Evolutionary conservation across 2,797 vertebrate species (phyloP).

Genomic region (Alcedo quadribrachys): DNA sequence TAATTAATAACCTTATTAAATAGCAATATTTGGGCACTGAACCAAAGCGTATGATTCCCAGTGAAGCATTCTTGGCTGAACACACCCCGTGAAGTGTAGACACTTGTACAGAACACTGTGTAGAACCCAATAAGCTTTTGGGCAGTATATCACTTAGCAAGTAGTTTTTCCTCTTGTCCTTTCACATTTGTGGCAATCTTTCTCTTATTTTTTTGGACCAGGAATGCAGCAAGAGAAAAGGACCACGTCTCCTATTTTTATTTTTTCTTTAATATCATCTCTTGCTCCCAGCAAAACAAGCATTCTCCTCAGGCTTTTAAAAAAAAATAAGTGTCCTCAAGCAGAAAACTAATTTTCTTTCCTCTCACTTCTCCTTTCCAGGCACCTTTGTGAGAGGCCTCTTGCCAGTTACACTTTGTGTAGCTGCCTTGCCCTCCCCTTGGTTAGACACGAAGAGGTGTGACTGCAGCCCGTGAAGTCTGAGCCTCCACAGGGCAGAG

Average conservation of each 20-base stretch:
- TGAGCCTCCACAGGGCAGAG: not conserved
- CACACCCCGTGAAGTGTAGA: not conserved
- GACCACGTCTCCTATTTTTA: not conserved
- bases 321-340: not conserved
- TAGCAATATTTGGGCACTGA: conserved; percentile 76
- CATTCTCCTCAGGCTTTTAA: not conserved
- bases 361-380: not conserved
- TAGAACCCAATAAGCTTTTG: not conserved
- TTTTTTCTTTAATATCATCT: not conserved
- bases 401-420: not conserved
- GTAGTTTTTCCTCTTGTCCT: not conserved
- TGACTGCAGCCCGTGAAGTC: not conserved
- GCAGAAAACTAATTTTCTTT: not conserved
- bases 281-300: not conserved
- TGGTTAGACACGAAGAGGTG: not conserved
- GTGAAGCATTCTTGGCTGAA: conserved; percentile 64
- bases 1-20: conserved; percentile 80
- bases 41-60: conserved; percentile 62
- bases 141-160: not conserved
- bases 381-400: not conserved
- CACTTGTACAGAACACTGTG: conserved; percentile 16
- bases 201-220: not conserved
- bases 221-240: not conserved
- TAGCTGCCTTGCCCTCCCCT: not conserved
- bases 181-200: not conserved